Evolutionary conservation across 1,140 invertebrate genomes (phyloP).

Genomic region (Zeugodacus cucurbitae): DNA sequence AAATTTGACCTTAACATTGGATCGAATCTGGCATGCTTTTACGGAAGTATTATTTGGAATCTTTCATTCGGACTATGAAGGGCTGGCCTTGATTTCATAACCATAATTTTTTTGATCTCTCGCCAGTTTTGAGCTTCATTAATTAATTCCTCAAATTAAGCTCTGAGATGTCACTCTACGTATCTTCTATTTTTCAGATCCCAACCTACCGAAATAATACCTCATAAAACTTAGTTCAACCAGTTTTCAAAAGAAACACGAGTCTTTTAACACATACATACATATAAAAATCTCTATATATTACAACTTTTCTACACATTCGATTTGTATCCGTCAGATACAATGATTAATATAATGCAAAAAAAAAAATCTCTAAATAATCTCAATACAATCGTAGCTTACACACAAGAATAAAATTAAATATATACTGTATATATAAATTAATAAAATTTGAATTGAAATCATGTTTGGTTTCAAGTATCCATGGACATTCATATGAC

Average conservation of each 20-base stretch:
- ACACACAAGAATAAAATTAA: conserved; percentile 15
- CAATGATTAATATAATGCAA: background rate
- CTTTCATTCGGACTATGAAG: too few species aligned
- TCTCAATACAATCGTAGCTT: conserved; percentile 14
- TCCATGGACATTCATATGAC: background rate
- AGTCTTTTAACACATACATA: background rate
- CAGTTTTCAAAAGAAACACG: background rate
- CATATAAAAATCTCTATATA: conserved; percentile 30
- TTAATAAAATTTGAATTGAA: background rate
- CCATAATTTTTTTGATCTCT: too few species aligned
- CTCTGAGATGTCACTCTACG: too few species aligned
- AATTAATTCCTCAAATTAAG: too few species aligned
- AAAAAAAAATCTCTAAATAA: conserved; percentile 16
- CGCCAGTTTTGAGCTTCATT: too few species aligned
- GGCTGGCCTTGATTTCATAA: too few species aligned
- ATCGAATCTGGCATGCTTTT: too few species aligned
- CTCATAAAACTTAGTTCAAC: too few species aligned
- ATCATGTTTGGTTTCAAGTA: background rate
- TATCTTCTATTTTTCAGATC: too few species aligned
- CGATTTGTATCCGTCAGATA: background rate
- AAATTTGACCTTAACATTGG: too few species aligned
- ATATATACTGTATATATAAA: background rate
- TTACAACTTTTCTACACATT: background rate
- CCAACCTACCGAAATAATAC: too few species aligned
- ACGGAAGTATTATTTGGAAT: too few species aligned